Evolutionary conservation across 2,113 vertebrate species (phyloP).

Genomic region (Oryzias javanicus): DNA sequence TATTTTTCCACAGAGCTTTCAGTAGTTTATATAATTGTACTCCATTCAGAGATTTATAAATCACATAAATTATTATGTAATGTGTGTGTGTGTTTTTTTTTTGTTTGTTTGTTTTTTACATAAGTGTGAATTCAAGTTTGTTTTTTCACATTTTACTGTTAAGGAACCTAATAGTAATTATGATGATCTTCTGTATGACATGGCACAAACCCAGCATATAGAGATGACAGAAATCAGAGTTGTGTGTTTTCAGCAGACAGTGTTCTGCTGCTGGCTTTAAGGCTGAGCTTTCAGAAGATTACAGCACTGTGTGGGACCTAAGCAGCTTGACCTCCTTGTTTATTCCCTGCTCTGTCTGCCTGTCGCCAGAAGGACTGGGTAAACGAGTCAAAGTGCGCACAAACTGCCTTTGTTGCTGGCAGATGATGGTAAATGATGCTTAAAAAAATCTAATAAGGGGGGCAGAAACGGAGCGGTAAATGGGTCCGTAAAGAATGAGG

Average conservation of each 20-base stretch:
- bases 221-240: neutral
- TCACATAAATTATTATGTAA: too few species aligned
- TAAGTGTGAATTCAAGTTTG: too few species aligned
- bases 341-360: conserved; percentile 19
- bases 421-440: conserved; percentile 27
- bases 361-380: conserved; percentile 7
- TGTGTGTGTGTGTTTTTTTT: too few species aligned
- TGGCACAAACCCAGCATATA: too few species aligned
- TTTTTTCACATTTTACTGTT: too few species aligned
- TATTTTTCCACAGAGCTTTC: too few species aligned
- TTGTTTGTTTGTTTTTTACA: too few species aligned
- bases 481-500: conserved; percentile 70
- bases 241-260: neutral
- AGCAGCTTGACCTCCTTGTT: conserved; percentile 42
- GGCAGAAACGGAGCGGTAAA: conserved; percentile 34
- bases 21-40: too few species aligned
- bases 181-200: too few species aligned
- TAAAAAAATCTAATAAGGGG: conserved; percentile 21
- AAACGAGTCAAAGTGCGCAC: conserved; percentile 19
- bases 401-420: conserved; percentile 19
- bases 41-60: too few species aligned
- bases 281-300: conserved; percentile 29
- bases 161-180: too few species aligned
- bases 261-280: neutral
- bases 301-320: conserved; percentile 34